A percentile compares a stretch with the other conserved stretches of the same genome.
Conservation (phyloP, 1,140 invertebrate genomes). For the Laodelphax striatellus region DNA sequence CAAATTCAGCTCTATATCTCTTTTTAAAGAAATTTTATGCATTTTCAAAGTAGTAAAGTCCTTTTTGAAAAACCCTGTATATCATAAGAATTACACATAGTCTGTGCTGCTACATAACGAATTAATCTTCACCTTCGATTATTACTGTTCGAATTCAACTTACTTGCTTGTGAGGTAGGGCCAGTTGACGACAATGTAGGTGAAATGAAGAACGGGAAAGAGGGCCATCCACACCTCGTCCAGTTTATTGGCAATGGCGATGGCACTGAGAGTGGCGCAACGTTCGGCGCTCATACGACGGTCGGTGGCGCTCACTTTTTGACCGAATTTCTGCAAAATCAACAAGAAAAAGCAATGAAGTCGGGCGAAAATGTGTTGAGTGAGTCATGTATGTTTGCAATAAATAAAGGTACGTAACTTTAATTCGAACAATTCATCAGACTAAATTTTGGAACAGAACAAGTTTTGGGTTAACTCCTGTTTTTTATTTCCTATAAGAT, state of each 20-base stretch:
- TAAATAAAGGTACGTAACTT: too few species aligned
- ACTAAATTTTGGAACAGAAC: too few species aligned
- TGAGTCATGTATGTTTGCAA: neutral
- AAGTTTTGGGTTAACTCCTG: too few species aligned
- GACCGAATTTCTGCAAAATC: conserved; percentile 40
- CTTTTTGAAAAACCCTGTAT: too few species aligned
- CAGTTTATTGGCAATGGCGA: conserved; percentile 65
- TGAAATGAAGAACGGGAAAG: conserved; percentile 47
- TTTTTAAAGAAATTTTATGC: too few species aligned
- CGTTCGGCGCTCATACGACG: conserved; percentile 53
- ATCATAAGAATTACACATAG: too few species aligned
- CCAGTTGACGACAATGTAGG: conserved; percentile 51
- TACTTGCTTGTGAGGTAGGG: conserved; percentile 47
- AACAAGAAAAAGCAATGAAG: neutral
- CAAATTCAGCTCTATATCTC: too few species aligned
- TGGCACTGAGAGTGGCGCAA: conserved; percentile 57
- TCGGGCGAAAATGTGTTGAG: neutral
- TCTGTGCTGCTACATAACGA: too few species aligned
- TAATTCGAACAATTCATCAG: too few species aligned
- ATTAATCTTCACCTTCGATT: too few species aligned
- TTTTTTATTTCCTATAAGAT: too few species aligned
- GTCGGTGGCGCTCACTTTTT: conserved; percentile 35
- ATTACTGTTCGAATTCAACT: conserved; percentile 24
- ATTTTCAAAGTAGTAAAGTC: too few species aligned
- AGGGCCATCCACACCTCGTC: conserved; percentile 62